Base-by-base conservation (phyloP, 2,113 vertebrate species). In the Sigmodon hispidus region DNA sequence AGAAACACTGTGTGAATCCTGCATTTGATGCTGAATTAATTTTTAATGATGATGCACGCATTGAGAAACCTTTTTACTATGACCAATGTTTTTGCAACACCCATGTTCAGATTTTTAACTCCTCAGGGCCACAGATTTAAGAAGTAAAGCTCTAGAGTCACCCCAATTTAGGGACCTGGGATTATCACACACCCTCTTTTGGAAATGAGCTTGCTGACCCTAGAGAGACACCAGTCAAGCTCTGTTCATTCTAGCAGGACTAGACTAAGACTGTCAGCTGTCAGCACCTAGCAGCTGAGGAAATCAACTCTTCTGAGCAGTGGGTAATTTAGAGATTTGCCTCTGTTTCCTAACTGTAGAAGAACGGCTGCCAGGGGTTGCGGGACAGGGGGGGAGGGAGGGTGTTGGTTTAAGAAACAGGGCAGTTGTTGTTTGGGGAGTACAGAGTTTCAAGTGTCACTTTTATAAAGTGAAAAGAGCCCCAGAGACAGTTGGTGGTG, bases 301-400 rank as follows among this genome's bases (percentile, higher is more conserved):
- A 94, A 95, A 84, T 45, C n/a, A 87, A 40, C 26, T 11, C 67
- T 91, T 95, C 70, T 75, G 76, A 94, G 48, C 43, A 88, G 55
- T n/a, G 19, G 36, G 21, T 77, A 80, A 97, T n/a, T 86, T 48
- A 72, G 40, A 84, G 29, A 50, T 85, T 34, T 85, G 0, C 45
- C 29, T 94, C 67, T 72, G 22, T 45, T 85, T 92, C n/a, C 59
- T 21, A 86, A 70, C n/a, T 63, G 34, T 36, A 73, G 17, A 87
- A 55, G 34, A 17, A 5, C 19, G 13, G 80, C n/a, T 65, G 45
- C 43, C 81, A 50, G 67, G 34, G 43, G 34, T 16, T 45, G 79
- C 17, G 22, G 55, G 55, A n/a, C n/a, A n/a, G n/a, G 5, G 50
- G 50, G 50, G 50, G 10, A 52, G 10, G 10, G 10, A 5, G 31